These are phyloP conservation scores for Manis javanica DNA, from an alignment of 2,797 vertebrate species.

Conservation along the genomic window DNA sequence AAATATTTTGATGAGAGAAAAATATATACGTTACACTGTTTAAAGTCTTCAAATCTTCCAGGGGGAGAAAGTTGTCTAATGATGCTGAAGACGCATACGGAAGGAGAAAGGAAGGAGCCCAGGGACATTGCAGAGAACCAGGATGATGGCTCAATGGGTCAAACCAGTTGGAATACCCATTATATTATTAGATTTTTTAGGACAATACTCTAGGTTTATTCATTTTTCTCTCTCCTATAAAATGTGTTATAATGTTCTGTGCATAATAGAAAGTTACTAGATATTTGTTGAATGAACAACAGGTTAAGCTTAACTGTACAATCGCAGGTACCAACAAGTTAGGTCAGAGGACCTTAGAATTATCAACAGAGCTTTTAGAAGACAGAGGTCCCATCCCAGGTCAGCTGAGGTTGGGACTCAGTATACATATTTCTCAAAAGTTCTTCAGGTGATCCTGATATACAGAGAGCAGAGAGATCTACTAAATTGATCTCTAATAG, in stretches of 20 bases:
- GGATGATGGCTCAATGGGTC: neutral
- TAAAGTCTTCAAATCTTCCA: neutral
- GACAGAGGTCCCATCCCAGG: neutral
- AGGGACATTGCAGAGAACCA: neutral
- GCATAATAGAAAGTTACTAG: neutral
- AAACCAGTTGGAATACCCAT: neutral
- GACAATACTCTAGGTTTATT: neutral
- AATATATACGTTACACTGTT: neutral
- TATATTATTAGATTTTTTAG: neutral
- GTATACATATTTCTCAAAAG: neutral
- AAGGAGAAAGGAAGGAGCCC: neutral
- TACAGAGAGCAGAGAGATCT: neutral
- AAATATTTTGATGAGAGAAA: neutral
- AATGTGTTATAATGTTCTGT: neutral
- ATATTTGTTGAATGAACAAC: conserved; percentile 23
- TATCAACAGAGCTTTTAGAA: neutral
- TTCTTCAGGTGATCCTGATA: neutral
- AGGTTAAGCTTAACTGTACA: neutral
- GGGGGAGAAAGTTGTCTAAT: neutral
- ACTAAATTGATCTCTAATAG: neutral
- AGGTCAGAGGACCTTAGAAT: neutral
- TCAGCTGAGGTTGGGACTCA: neutral
- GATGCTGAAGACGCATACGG: neutral
- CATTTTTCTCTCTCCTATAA: neutral
- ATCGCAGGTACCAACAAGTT: neutral